phyloP scores from a whole-genome alignment of 2,797 vertebrate genomes.

The Psittacula derbiana region DNA sequence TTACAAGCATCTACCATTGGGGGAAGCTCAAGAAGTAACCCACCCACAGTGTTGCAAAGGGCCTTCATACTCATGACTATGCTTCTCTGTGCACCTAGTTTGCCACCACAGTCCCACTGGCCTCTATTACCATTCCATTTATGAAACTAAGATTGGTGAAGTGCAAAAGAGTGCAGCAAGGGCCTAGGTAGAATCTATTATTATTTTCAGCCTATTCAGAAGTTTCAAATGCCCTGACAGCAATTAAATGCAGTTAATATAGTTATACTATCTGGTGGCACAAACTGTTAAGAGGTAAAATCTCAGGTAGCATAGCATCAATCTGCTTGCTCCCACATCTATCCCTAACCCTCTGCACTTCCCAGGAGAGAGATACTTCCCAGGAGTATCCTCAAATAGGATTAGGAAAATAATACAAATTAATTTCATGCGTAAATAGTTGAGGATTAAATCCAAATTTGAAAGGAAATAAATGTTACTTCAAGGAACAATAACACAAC shows the following conservation, averaged over 20 bases:
- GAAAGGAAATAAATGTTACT: not conserved
- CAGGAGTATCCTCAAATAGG: not conserved
- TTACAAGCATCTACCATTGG: not conserved
- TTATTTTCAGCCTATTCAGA: not conserved
- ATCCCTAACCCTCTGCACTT: not conserved
- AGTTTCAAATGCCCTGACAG: not conserved
- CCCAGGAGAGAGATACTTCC: not conserved
- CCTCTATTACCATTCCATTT: not conserved
- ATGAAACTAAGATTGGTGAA: not conserved
- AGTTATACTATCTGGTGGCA: not conserved
- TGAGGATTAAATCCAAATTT: not conserved
- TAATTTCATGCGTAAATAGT: not conserved
- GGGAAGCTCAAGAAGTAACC: not conserved
- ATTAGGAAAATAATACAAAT: not conserved
- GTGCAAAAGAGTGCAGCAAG: not conserved
- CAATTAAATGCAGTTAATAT: not conserved
- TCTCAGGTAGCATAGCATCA: not conserved
- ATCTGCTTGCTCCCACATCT: not conserved
- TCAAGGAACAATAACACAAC: not conserved
- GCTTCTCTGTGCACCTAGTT: not conserved
- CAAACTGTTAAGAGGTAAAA: not conserved
- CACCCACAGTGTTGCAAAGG: not conserved
- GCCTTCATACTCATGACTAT: not conserved
- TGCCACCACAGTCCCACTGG: not conserved
- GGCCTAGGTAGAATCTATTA: not conserved